Evolutionary conservation across 1,140 invertebrate genomes (phyloP), one percentile per base, ranked within the genome.

Genomic region (Drosophila bocqueti): DNA sequence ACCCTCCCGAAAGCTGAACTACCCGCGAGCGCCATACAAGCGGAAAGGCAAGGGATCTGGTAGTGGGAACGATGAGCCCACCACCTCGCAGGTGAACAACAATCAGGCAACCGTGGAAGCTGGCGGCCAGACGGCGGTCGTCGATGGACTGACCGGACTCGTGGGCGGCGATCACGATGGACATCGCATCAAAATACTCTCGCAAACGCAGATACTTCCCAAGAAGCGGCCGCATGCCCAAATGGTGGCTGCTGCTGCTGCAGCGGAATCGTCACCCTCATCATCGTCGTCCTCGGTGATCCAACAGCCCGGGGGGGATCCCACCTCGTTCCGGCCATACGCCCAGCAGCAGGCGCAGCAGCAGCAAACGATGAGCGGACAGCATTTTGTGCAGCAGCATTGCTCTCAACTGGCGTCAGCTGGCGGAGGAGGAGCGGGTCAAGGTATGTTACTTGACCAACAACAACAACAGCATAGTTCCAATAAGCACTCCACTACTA

Each of bases 391-490:
- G 76, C 86, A 90, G 52, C 85, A 90, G 45, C 87, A 90, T 69
- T 92, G 91, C 62, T 82, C 87, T 50, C 91, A 92, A 77, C 64
- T 92, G 81, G 77, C 77, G 21, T 21, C 21, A 52, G 63, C 63
- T 26, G 63, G 55, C 21, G 62, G 52, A 36, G 52, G 63, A 65
- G 68, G 63, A 65, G 68, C 74, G 57, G 74, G 77, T 92, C 91
- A 92, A 92, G 91, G 91, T 92, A 92, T 92, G 91, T 92, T 92
- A 85, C 91, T 90, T 91, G 87, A 92, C 91, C 91, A 92, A 86
- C 91, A 92, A 86, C 84, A 85, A 86, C 91, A 92, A 86, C 84
- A 85, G 76, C 85, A 90, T 92, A 92, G 91, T 91, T 78, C 85
- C 81, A 84, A 90, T 86, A 91, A 90, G 87, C 83, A 92, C 77